Conservation (phyloP, 1,140 invertebrate species). For the Cecropterus lyciades region DNA sequence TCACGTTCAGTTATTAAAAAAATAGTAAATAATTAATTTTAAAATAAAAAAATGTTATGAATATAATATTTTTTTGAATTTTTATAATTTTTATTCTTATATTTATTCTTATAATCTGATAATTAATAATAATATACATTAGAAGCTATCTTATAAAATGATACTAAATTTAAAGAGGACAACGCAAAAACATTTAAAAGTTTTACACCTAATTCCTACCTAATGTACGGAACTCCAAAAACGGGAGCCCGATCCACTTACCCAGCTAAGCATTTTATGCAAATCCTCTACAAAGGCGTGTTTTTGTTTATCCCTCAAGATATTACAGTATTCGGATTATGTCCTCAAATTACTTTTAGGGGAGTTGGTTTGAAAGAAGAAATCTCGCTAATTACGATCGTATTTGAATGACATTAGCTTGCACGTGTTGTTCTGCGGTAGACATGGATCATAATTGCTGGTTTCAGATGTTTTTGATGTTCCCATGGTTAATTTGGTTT, state of each 20-base stretch:
- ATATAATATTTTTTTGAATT: too few relatives aligned
- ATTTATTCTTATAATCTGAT: too few relatives aligned
- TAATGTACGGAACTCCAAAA: not conserved
- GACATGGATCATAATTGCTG: slow-evolving; percentile 47
- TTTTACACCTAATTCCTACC: too few relatives aligned
- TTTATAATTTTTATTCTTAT: too few relatives aligned
- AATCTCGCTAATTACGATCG: slow-evolving; percentile 59
- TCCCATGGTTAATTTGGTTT: not conserved
- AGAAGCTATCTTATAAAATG: too few relatives aligned
- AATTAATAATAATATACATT: too few relatives aligned
- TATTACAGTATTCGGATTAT: slow-evolving; percentile 46
- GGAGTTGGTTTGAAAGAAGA: slow-evolving; percentile 38
- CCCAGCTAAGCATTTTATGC: slow-evolving; percentile 3
- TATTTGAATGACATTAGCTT: slow-evolving; percentile 42
- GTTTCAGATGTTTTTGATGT: slow-evolving; percentile 39
- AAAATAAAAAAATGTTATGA: too few relatives aligned
- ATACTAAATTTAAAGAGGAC: too few relatives aligned
- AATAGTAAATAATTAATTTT: too few relatives aligned
- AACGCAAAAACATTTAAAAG: too few relatives aligned
- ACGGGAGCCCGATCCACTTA: too few relatives aligned
- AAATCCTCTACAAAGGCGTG: slow-evolving; percentile 46
- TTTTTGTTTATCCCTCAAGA: slow-evolving; percentile 67
- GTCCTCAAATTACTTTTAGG: slow-evolving; percentile 47
- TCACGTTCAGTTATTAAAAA: too few relatives aligned
- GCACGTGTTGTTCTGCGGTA: slow-evolving; percentile 50